Evolutionary conservation across 2,797 vertebrate genomes (phyloP).

Genomic region (Catamblyrhynchus diadema): DNA sequence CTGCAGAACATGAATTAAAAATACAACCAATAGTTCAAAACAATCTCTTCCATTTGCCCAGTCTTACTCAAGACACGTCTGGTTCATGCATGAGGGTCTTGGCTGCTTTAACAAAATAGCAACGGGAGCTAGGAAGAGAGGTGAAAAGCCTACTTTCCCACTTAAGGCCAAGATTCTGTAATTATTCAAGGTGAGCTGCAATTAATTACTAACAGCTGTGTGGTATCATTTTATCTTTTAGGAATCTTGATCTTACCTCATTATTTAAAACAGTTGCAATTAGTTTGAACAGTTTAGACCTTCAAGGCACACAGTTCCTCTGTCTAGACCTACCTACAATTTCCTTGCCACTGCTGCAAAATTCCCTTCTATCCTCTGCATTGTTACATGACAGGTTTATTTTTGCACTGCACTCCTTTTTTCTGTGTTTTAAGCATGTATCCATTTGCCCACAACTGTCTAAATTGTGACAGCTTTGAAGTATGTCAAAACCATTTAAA

Average conservation of each 20-base stretch:
- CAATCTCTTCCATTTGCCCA: not conserved
- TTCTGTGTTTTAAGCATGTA: not conserved
- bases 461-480: not conserved
- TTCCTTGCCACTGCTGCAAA: not conserved
- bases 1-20: not conserved
- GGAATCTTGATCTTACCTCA: not conserved
- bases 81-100: not conserved
- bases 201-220: not conserved
- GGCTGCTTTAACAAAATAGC: not conserved
- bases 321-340: not conserved
- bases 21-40: not conserved
- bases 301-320: not conserved
- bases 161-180: not conserved
- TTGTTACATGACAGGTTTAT: not conserved
- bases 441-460: not conserved
- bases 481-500: not conserved
- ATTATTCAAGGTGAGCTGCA: not conserved
- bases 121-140: not conserved
- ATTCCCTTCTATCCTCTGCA: not conserved
- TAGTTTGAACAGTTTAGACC: not conserved
- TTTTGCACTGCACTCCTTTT: not conserved
- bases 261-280: not conserved
- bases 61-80: not conserved
- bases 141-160: not conserved
- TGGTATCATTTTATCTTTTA: not conserved